Conservation (phyloP, 2,888 invertebrate species). For the Diarsia rubi region DNA sequence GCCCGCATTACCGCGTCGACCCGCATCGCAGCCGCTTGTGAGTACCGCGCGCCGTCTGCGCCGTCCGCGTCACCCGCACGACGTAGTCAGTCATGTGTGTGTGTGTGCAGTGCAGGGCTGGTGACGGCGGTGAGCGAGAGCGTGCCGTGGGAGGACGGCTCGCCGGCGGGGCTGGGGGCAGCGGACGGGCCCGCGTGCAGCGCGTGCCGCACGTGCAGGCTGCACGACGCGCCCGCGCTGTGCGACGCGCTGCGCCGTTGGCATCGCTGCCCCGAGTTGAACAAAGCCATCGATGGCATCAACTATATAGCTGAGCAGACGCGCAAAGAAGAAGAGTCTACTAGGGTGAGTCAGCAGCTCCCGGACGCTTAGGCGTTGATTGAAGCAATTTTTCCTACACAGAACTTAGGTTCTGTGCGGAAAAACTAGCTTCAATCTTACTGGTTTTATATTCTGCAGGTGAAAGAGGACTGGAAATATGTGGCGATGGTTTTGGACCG, state of each 20-base stretch:
- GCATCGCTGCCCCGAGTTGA: conserved; percentile 97
- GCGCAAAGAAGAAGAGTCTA: conserved; percentile 97
- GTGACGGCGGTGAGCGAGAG: conserved; percentile 69
- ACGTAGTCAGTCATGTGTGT: not conserved
- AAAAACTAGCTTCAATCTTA: not conserved
- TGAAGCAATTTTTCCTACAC: too few relatives aligned
- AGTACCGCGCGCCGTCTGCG: conserved; percentile 62
- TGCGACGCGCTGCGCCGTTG: conserved; percentile 93
- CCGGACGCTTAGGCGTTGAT: too few relatives aligned
- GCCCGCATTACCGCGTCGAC: conserved; percentile 93
- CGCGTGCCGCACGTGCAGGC: conserved; percentile 91
- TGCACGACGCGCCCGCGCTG: conserved; percentile 89
- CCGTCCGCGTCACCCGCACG: not conserved
- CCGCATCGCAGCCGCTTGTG: conserved; percentile 91
- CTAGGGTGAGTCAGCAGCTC: conserved; percentile 92
- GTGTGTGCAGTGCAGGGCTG: conserved; percentile 76
- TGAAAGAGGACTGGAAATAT: conserved; percentile 99
- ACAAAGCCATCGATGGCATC: conserved; percentile 98
- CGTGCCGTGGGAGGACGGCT: conserved; percentile 71
- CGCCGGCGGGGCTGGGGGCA: conserved; percentile 70
- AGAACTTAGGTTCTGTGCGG: not conserved
- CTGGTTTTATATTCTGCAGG: conserved; percentile 91
- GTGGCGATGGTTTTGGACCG: conserved; percentile 99
- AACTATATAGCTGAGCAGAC: conserved; percentile 98
- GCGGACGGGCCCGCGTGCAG: conserved; percentile 57